Evolutionary conservation across 2,888 invertebrate genomes (phyloP), one percentile per base, ranked within the genome.

Genomic region (Auanema freiburgensis): DNA sequence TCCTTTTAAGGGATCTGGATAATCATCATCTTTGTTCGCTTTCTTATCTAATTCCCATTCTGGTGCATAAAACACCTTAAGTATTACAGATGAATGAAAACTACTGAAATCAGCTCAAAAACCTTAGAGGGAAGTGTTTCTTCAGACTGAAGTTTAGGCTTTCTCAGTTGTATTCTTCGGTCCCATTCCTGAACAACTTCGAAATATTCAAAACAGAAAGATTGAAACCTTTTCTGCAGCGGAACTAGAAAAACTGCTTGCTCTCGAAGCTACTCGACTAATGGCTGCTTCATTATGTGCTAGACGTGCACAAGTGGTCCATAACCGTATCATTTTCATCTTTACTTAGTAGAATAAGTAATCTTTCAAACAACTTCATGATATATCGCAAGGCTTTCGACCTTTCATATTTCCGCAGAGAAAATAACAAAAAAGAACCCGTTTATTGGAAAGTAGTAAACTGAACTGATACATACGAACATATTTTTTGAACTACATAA

Each of bases 21-120:
- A 67, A n/a, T 71, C 73, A 53, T 79, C 77, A n/a, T 73, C 76
- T n/a, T 58, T 44, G 51, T 74, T 71, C 8, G 74, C 63, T 44
- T 71, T 69, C 61, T 78, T 71, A 25, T 77, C 71, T 44, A 81
- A 59, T 51, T 72, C 66, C 81, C 81, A 82, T 64, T 81, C 80
- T 10, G 81, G 80, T 10, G 80, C 81, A 53, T 73, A 80, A 66
- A 74, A 79, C 24, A 74, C 62, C 66, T 63, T 16, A 4, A 66
- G 18, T 42, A n/a, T 44, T 18, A 10, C 25, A 6, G n/a, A 6
- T 40, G 1, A 41, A 55, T 16, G 8, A 16, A 40, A 1, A 12
- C 10, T 40, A 8, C 16, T 41, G 3, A 16, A 14, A 46, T 10
- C 10, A 42, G 18, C 0, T 14, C 14, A 3, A 52, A n/a, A 23